Base-by-base conservation (phyloP, 2,888 invertebrate species). In the Netelia inedita region DNA sequence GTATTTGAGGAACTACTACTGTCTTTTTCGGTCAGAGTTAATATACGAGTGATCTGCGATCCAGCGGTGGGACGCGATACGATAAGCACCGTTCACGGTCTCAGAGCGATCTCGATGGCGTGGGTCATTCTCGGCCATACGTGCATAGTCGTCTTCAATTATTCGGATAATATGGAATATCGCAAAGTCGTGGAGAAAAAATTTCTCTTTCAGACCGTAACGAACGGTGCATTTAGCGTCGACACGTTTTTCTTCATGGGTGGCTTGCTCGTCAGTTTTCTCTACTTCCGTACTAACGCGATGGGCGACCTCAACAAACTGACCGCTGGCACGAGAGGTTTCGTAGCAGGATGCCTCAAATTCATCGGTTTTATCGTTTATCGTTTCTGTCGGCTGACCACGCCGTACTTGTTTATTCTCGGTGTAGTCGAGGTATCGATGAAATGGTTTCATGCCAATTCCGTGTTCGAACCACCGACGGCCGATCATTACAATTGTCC, bases 351-450 rank as follows among this genome's bases (percentile, higher is more conserved):
- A 1, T 87, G 88, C 21, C 87, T 93, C 6, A 92, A 97, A 93
- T 98, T 97, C 92, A 92, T 97, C 0, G 97, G 97, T 9, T 95
- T 98, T 57, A 95, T 98, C 57, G 95, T 95, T 19, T 98, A 98
- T 92, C 95, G 98, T 92, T 92, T 92, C 91, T 94, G 79, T 90
- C 96, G 97, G 89, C 94, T 98, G 85, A 98, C 97, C 0, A 96
- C 97, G 0, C 97, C 97, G 0, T 98, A 98, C 93, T 94, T 98
- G 91, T 97, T 97, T 92, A 96, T 98, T 75, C 94, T 98, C 91
- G 97, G 97, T 53, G 95, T 98, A 66, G 97, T 97, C 19, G 97
- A 98, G 92, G 96, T 98, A 66, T 95, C 96, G n/a, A 98, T 97
- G 97, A 96, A 97, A 91, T 98, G 98, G 96, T 96, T 98, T 92